Evolutionary conservation across 1,140 invertebrate species (phyloP).

Genomic region (Brachionus plicatilis): DNA sequence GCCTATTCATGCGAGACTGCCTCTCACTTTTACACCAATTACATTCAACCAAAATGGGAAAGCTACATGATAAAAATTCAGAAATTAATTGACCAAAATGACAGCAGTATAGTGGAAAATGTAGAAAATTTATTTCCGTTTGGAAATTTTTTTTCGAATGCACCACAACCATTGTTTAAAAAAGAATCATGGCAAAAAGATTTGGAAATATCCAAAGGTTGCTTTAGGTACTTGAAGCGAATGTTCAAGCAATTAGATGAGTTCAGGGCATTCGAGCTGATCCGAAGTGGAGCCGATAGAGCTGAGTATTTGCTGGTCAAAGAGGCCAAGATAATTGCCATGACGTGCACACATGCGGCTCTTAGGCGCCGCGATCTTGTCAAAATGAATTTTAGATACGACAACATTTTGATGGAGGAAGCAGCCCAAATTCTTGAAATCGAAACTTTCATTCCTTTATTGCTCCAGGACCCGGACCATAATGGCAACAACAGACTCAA

Average conservation of each 20-base stretch:
- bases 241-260: slow-evolving; percentile 96
- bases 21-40: slow-evolving; percentile 66
- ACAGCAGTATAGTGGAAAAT: slow-evolving; percentile 46
- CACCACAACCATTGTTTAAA: slow-evolving; percentile 74
- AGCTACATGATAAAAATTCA: slow-evolving; percentile 46
- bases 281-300: slow-evolving; percentile 85
- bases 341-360: slow-evolving; percentile 99
- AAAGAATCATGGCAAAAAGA: slow-evolving; percentile 74
- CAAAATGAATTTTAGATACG: slow-evolving; percentile 77
- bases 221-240: slow-evolving; percentile 86
- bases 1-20: slow-evolving; percentile 98
- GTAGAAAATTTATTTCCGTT: slow-evolving; percentile 76
- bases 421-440: slow-evolving; percentile 98
- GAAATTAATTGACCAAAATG: slow-evolving; percentile 12
- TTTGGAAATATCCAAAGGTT: slow-evolving; percentile 78
- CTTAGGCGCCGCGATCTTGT: slow-evolving; percentile 92
- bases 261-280: slow-evolving; percentile 88
- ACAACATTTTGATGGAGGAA: slow-evolving; percentile 99
- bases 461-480: slow-evolving; percentile 66
- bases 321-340: slow-evolving; percentile 98
- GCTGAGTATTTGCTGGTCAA: slow-evolving; percentile 94
- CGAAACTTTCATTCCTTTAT: slow-evolving; percentile 95
- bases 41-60: slow-evolving; percentile 77
- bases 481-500: slow-evolving; percentile 74
- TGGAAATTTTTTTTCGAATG: slow-evolving; percentile 56